phyloP scores from a whole-genome alignment of 2,888 invertebrate genomes.

The Phlogophora meticulosa region DNA sequence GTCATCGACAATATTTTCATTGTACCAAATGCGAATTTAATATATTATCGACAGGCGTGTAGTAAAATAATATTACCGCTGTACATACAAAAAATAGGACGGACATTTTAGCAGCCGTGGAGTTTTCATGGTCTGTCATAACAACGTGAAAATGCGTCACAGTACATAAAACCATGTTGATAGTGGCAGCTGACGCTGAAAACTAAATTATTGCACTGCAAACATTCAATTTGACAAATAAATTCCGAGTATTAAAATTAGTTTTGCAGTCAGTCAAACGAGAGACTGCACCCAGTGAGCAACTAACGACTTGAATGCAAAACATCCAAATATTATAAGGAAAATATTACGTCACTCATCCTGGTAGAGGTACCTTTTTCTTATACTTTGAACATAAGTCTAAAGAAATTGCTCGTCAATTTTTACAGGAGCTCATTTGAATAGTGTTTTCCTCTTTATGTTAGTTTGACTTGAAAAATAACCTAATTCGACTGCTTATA shows the following conservation, averaged over 20 bases:
- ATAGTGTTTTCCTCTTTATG: neutral
- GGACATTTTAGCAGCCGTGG: slow-evolving; percentile 33
- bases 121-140: slow-evolving; percentile 50
- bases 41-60: slow-evolving; percentile 10
- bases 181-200: slow-evolving; percentile 37
- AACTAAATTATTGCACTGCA: slow-evolving; percentile 49
- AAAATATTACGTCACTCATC: slow-evolving; percentile 30
- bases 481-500: too few species aligned
- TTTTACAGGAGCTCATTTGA: neutral
- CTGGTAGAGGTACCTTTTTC: neutral
- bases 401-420: neutral
- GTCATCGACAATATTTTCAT: neutral
- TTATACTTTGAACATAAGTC: neutral
- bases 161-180: slow-evolving; percentile 50
- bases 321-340: slow-evolving; percentile 13
- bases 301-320: slow-evolving; percentile 22
- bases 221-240: slow-evolving; percentile 51
- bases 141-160: slow-evolving; percentile 43
- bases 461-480: neutral
- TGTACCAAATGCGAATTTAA: slow-evolving; percentile 9
- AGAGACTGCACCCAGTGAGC: slow-evolving; percentile 13
- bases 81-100: slow-evolving; percentile 30
- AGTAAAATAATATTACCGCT: slow-evolving; percentile 24
- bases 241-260: slow-evolving; percentile 44
- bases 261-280: slow-evolving; percentile 31